Conservation (phyloP, 2,797 vertebrate species). For the Limosa lapponica region DNA sequence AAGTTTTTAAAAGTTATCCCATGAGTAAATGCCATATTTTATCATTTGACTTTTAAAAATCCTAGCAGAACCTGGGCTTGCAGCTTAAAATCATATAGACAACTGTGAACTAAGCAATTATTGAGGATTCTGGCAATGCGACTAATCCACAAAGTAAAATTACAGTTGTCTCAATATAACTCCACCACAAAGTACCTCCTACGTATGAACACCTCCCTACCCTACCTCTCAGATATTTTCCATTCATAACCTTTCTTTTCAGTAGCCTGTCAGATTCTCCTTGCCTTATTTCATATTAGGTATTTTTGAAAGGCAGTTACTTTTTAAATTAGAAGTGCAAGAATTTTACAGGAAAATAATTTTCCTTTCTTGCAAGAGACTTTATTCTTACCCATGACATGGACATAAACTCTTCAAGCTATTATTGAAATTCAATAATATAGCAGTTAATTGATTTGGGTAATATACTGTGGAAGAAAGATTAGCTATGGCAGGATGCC, state of each 20-base stretch:
- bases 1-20: neutral
- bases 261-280: neutral
- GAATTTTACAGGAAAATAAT: neutral
- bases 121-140: neutral
- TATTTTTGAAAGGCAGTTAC: neutral
- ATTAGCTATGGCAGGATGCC: neutral
- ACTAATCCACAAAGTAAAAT: neutral
- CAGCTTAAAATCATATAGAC: neutral
- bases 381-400: neutral
- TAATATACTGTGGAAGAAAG: neutral
- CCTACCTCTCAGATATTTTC: neutral
- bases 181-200: neutral
- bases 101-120: neutral
- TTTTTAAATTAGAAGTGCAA: neutral
- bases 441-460: neutral
- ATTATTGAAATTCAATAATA: neutral
- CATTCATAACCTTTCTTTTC: neutral
- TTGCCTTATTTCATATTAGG: neutral
- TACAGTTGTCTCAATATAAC: neutral
- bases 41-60: neutral
- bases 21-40: neutral
- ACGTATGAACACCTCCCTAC: neutral
- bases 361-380: neutral
- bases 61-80: neutral
- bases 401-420: neutral